Conservation (phyloP, 2,113 vertebrate species). For the Perognathus longimembris region DNA sequence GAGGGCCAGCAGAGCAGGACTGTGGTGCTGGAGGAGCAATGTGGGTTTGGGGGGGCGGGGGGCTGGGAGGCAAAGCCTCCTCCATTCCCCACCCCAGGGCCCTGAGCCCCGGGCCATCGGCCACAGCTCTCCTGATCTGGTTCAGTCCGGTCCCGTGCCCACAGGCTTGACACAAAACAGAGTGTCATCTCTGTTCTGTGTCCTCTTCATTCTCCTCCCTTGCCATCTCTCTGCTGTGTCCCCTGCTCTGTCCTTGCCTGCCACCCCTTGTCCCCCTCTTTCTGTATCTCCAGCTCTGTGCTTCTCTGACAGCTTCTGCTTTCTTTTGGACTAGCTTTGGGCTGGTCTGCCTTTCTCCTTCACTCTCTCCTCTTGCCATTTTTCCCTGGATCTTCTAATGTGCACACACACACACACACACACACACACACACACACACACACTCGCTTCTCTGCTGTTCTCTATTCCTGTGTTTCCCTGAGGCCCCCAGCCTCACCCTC, state of each 20-base stretch:
- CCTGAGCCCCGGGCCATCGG: not conserved
- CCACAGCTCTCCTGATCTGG: too few species aligned
- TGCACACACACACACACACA: too few species aligned
- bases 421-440: too few species aligned
- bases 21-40: not conserved
- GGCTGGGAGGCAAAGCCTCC: not conserved
- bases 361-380: too few species aligned
- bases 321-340: not conserved
- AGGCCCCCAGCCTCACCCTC: not conserved
- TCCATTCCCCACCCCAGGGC: not conserved
- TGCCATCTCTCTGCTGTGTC: rapidly evolving
- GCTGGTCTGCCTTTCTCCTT: not conserved
- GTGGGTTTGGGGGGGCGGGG: rapidly evolving
- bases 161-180: not conserved
- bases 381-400: not conserved
- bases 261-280: not conserved
- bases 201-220: not conserved
- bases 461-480: not conserved
- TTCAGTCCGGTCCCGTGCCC: not conserved
- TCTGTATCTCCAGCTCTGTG: not conserved
- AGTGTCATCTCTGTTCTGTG: rapidly evolving
- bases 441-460: not conserved
- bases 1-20: not conserved
- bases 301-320: not conserved
- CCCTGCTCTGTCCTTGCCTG: not conserved